Evolutionary conservation across 1,140 invertebrate genomes (phyloP).

Genomic region (Hypothenemus hampei): DNA sequence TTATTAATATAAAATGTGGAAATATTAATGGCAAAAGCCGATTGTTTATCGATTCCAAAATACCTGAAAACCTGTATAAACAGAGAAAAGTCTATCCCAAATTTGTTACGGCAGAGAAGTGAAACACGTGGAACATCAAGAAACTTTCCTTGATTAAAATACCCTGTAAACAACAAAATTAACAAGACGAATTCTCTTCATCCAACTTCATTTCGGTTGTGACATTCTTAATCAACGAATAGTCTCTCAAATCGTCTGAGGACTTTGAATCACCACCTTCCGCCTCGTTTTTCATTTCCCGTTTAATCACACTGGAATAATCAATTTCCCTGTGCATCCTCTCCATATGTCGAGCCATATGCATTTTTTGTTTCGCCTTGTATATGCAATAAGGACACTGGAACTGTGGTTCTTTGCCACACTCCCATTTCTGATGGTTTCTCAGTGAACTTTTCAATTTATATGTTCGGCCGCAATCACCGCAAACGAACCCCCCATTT

Average conservation of each 20-base stretch:
- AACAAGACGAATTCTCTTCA: conserved; percentile 12
- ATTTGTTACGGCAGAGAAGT: too few relatives aligned
- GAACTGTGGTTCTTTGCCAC: conserved; percentile 58
- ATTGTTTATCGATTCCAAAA: too few relatives aligned
- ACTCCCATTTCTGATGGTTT: conserved; percentile 85
- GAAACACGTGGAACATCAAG: too few relatives aligned
- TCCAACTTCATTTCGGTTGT: conserved; percentile 23
- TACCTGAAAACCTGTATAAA: conserved; percentile 1
- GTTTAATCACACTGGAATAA: conserved; percentile 39
- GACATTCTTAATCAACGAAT: conserved; percentile 9
- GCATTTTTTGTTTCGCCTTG: conserved; percentile 50
- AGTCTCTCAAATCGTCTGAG: not conserved
- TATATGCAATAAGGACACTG: conserved; percentile 53
- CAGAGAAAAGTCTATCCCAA: too few relatives aligned
- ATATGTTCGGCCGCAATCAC: conserved; percentile 74
- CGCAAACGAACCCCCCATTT: conserved; percentile 60
- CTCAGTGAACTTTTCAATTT: conserved; percentile 78
- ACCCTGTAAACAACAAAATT: too few relatives aligned
- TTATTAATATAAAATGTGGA: too few relatives aligned
- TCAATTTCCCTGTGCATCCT: conserved; percentile 69
- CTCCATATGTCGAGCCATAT: conserved; percentile 78
- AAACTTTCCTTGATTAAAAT: too few relatives aligned
- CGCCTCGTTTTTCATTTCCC: conserved; percentile 33
- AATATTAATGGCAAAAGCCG: too few relatives aligned
- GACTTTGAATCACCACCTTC: conserved; percentile 25